phyloP scores from a whole-genome alignment of 1,140 invertebrate species.

The Ips nitidus region DNA sequence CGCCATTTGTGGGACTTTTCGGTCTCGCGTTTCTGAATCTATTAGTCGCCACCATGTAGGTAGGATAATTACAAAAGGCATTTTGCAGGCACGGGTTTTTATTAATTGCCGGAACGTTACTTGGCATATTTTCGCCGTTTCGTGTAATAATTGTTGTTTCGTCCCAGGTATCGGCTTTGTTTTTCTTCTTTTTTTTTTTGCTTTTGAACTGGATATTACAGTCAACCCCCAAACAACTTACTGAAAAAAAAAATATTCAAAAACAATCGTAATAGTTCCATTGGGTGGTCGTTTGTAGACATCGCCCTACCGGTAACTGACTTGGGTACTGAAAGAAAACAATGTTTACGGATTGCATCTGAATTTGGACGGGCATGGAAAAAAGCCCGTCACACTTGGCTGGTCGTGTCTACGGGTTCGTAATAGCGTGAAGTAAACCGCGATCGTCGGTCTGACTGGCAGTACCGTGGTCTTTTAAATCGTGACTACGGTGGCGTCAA shows the following conservation, averaged over 20 bases:
- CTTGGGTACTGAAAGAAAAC: not conserved
- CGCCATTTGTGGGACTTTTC: no score
- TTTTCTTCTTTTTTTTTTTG: no score
- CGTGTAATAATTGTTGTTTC: no score
- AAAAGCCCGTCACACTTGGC: conserved; percentile 16
- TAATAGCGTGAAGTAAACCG: conserved; percentile 24
- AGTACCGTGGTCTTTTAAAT: conserved; percentile 20
- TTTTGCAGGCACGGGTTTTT: no score
- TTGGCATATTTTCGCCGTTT: not conserved
- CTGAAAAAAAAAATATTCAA: no score
- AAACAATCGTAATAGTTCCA: no score
- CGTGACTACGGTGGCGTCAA: conserved; percentile 21
- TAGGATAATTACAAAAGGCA: not conserved
- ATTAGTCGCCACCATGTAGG: not conserved
- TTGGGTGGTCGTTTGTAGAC: no score
- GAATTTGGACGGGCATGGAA: conserved; percentile 16
- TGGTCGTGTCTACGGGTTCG: conserved; percentile 17
- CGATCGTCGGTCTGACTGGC: conserved; percentile 12
- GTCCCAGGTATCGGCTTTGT: no score
- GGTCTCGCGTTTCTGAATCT: no score
- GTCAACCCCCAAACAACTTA: no score
- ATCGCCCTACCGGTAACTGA: no score
- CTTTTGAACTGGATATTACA: no score
- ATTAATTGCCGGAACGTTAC: not conserved
- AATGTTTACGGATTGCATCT: conserved; percentile 19